Evolutionary conservation across 2,113 vertebrate species (phyloP).

Genomic region (Cryptoleucopteryx plumbea): DNA sequence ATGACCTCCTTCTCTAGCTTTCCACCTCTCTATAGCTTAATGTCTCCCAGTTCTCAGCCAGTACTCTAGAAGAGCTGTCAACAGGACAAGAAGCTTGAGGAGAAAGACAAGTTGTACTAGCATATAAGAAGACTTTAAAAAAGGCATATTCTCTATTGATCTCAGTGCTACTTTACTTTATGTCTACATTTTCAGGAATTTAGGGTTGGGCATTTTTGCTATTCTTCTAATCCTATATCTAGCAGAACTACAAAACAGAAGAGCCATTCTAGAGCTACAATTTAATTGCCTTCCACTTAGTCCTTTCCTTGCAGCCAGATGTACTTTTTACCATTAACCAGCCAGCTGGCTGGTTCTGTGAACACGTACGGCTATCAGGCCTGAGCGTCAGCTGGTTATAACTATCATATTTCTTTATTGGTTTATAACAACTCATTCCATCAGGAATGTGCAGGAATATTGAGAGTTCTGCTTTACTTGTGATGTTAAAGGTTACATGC

Average conservation of each 20-base stretch:
- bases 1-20: background rate
- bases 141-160: background rate
- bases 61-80: background rate
- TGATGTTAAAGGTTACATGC: background rate
- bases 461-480: background rate
- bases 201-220: background rate
- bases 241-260: background rate
- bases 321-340: background rate
- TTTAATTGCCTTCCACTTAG: background rate
- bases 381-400: background rate
- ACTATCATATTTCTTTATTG: background rate
- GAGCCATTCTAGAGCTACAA: background rate
- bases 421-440: background rate
- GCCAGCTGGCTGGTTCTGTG: background rate
- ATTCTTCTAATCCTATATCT: background rate
- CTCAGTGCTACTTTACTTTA: background rate
- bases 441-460: background rate
- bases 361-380: background rate
- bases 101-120: background rate
- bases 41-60: background rate
- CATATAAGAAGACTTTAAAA: background rate
- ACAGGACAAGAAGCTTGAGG: background rate
- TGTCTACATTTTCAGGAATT: background rate
- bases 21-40: background rate
- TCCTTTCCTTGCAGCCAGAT: background rate